A percentile compares a stretch with the other conserved stretches of the same genome.
Evolutionary conservation across 1,140 invertebrate genomes (phyloP).

Genomic region (Apis dorsata): DNA sequence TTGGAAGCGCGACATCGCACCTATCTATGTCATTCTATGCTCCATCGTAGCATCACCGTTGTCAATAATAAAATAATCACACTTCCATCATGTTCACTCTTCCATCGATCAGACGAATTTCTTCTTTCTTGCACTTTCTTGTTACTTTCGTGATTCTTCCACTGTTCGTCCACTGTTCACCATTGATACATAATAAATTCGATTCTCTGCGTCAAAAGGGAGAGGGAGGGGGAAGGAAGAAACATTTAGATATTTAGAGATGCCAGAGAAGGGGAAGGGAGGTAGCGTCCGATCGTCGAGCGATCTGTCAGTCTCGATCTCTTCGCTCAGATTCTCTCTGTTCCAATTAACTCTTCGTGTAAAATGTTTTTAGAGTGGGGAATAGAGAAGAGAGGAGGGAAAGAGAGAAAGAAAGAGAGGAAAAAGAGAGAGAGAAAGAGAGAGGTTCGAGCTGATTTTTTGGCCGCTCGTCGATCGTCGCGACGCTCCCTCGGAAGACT

Average conservation of each 20-base stretch:
- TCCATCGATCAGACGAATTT: too few relatives aligned
- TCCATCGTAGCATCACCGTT: neutral
- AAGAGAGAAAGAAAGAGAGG: neutral
- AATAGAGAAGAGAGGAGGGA: neutral
- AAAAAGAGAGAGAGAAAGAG: too few relatives aligned
- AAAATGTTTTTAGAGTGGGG: too few relatives aligned
- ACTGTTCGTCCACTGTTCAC: too few relatives aligned
- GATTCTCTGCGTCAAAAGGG: neutral
- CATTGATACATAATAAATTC: neutral
- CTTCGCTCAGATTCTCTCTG: conserved; percentile 1
- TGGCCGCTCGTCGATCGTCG: conserved; percentile 54
- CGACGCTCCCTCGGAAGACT: conserved; percentile 65
- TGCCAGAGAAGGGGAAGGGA: neutral
- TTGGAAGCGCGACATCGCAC: neutral
- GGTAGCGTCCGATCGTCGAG: conserved; percentile 40
- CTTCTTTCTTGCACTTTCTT: too few relatives aligned
- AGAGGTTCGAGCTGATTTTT: conserved; percentile 32
- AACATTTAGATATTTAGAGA: too few relatives aligned
- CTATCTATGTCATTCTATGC: neutral
- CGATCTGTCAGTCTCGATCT: conserved; percentile 15
- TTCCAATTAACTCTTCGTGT: neutral
- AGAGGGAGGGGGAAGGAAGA: too few relatives aligned
- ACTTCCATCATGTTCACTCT: too few relatives aligned
- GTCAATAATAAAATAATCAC: too few relatives aligned
- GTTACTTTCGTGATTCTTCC: too few relatives aligned